Base-by-base conservation (phyloP, 2,113 vertebrate genomes). In the Dolichallabes microphthalmus region DNA sequence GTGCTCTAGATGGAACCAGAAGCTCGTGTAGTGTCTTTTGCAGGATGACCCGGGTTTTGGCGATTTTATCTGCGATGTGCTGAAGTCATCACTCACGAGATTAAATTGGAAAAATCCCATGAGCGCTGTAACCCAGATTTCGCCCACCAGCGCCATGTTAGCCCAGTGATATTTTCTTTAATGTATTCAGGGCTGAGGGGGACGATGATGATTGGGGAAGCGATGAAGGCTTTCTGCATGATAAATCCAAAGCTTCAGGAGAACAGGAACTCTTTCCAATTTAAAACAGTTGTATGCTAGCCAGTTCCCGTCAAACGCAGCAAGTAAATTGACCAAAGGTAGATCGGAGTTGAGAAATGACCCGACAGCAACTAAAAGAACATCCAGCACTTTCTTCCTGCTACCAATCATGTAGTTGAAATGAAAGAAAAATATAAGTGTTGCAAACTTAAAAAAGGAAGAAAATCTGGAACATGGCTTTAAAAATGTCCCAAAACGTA, bases 1-100 rank as follows among this genome's bases (percentile, higher is more conserved):
- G 90, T 88, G 90, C 92, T 92, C 77, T 52, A 73, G 57, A 75
- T 55, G 66, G 61, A 78, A 68, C 83, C 61, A 25, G n/a, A 45
- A 25, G 74, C 52, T 12, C 9, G 13, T 32, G 58, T 53, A 64
- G 22, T 68, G 74, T 60, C 68, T 81, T 61, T 66, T 45, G 50
- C 27, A 66, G 71, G 90, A 76, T 92, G 92, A 91, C 64, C 92
- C 90, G 86, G 89, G 90, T 92, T 91, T 79, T 87, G 89, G 88
- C 87, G 92, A 92, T 91, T 92, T 89, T 93, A 87, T 91, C 91
- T 86, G 82, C 63, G 87, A 88, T 87, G 88, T 88, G 90, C 86
- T 87, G 93, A 93, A 93, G 92, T 94, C 94, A 94, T 94, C 92
- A 93, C 91, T 94, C 93, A 94, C 93, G 92, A 94, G 94, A 95